Conservation (phyloP, 1,140 invertebrate genomes). For the Meloidogyne hapla region DNA sequence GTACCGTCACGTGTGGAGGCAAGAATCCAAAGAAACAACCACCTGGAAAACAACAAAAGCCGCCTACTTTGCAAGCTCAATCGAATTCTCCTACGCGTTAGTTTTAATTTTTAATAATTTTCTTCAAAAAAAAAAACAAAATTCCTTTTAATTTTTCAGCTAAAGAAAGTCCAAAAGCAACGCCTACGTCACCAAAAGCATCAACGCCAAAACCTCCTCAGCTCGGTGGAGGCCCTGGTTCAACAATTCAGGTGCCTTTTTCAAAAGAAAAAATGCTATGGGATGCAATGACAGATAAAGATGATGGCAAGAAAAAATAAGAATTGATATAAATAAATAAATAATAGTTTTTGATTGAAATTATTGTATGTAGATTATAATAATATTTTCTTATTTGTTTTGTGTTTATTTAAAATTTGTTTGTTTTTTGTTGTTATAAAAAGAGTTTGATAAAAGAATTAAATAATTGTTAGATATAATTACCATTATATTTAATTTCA, state of each 20-base stretch:
- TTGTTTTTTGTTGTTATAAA: too few species aligned
- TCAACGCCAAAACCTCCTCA: not conserved
- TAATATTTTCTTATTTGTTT: not conserved
- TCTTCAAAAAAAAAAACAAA: not conserved
- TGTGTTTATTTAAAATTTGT: not conserved
- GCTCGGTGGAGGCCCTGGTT: not conserved
- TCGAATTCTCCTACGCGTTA: not conserved
- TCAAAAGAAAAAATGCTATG: slow-evolving; percentile 4
- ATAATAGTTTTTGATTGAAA: not conserved
- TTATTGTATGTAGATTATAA: not conserved
- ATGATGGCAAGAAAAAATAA: not conserved
- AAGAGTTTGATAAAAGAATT: too few species aligned
- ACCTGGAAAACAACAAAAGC: not conserved
- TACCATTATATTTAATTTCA: slow-evolving; percentile 43
- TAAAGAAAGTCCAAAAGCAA: not conserved
- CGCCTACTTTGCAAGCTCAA: not conserved
- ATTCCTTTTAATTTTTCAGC: not conserved
- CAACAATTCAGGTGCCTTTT: not conserved
- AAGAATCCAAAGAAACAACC: not conserved
- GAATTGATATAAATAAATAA: not conserved
- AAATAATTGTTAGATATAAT: not conserved
- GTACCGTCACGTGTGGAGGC: not conserved
- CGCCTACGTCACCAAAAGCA: not conserved
- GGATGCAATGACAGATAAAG: not conserved
- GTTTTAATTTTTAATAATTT: not conserved